Conservation (phyloP, 2,113 vertebrate species). For the Oriolus oriolus region DNA sequence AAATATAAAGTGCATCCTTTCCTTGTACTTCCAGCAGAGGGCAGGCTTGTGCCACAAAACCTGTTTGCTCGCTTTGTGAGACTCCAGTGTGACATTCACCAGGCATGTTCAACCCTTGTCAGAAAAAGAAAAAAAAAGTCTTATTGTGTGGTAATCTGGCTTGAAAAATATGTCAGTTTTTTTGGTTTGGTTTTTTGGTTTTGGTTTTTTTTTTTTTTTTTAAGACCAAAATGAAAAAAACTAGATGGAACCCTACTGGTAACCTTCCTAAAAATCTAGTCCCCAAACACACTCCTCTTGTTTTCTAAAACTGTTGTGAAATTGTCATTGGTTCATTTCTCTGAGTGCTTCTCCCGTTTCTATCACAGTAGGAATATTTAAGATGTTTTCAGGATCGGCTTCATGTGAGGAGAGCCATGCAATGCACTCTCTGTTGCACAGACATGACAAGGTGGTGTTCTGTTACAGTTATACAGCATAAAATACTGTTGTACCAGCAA, state of each 20-base stretch:
- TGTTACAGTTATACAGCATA: not conserved
- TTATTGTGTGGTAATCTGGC: not conserved
- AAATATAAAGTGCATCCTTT: accelerated
- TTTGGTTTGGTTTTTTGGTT: not conserved
- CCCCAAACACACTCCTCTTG: not conserved
- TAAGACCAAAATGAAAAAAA: not conserved
- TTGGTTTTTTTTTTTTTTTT: not conserved
- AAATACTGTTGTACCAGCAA: not conserved
- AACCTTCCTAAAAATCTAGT: not conserved
- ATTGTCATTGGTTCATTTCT: not conserved
- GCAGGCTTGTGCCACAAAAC: constrained; percentile 10
- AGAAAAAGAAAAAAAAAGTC: not conserved
- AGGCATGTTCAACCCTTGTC: not conserved
- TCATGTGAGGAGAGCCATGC: not conserved
- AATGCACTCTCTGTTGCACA: not conserved
- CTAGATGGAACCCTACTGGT: not conserved
- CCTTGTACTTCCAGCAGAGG: constrained; percentile 43
- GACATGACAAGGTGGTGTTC: not conserved
- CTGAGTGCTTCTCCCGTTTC: not conserved
- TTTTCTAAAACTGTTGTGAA: not conserved
- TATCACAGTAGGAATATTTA: not conserved
- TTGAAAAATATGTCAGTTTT: not conserved
- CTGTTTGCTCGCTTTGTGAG: not conserved
- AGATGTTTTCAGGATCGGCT: not conserved
- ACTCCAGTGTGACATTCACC: accelerated